Evolutionary conservation across 2,113 vertebrate genomes (phyloP), one percentile per base, ranked within the genome.

Genomic region (Agapornis roseicollis): DNA sequence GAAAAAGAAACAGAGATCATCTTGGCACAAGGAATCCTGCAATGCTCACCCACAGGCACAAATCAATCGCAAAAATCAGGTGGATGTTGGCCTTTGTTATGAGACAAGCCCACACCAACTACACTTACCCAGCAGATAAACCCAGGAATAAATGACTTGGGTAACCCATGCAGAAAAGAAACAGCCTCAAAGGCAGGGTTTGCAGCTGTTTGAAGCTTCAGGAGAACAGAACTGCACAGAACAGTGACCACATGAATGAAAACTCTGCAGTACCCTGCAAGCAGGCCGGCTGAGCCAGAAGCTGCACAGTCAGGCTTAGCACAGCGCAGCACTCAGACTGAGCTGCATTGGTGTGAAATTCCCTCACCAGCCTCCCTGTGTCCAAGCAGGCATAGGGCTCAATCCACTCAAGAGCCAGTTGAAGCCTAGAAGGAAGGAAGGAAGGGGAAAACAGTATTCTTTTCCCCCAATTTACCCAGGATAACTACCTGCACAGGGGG

Each of bases 291-390:
- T 47, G 17, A 68, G 13, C 46, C 71, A 55, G 20, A 47, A 49
- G 31, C 18, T 2, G 4, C 25, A 13, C 6, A 35, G 39, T 31
- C 4, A 1, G 55, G 42, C 42, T 76, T 25, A 49, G 61, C 49
- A 55, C 13, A 61, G 35, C 1, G 1, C 53, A 84, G 27, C 28
- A 50, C 53, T 53, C 0, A 0, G 41, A 33, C 17, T 28, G 56
- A 68, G 49, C 29, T 35, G 37, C 27, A 10, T 1, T 52, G 31
- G 5, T 16, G 9, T 20, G 60, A 50, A 55, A 85, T 11, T 53
- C 35, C 37, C 69, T 31, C 1, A 0, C 0, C 1, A 72, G 55
- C 10, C 41, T 14, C 64, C 61, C 65, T 37, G 18, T 17, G n/a
- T 8, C 41, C 0, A 2, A 61, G 41, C 49, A 74, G 25, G 17